Percentiles rank a stretch among this genome's conserved stretches.
Conservation (phyloP, 2,113 vertebrate genomes). For the Neopipo cinnamomea region DNA sequence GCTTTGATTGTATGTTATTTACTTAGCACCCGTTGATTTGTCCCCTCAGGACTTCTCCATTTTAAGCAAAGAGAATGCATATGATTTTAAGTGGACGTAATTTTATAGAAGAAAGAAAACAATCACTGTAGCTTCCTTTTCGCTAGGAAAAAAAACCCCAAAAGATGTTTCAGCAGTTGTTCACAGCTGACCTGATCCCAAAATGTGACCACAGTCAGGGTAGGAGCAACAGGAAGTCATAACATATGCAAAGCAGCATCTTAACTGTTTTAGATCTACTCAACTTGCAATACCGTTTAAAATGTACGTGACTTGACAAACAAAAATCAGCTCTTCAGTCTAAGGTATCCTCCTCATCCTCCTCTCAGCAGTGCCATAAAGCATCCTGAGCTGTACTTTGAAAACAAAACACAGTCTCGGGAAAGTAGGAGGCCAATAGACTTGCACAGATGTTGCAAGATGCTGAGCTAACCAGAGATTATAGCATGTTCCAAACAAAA, state of each 20-base stretch:
- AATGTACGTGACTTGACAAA: not conserved
- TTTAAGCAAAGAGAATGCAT: constrained; percentile 17
- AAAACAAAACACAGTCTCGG: constrained; percentile 54
- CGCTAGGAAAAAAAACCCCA: not conserved
- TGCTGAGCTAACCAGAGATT: not conserved
- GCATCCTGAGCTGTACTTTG: not conserved
- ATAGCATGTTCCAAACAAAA: not conserved
- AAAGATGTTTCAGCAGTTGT: not conserved
- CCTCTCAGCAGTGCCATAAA: not conserved
- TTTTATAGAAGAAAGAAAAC: constrained; percentile 37
- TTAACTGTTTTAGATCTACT: not conserved
- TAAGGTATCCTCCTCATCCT: not conserved
- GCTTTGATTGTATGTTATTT: constrained; percentile 57
- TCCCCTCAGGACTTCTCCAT: not conserved
- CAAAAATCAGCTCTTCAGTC: not conserved
- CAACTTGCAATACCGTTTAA: not conserved
- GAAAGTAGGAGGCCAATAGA: not conserved
- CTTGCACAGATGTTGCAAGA: not conserved
- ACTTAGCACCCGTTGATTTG: constrained; percentile 38
- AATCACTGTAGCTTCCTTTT: not conserved
- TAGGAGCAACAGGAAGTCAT: not conserved
- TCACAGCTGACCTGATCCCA: not conserved
- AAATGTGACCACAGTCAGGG: not conserved
- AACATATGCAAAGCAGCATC: not conserved
- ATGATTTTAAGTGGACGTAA: constrained; percentile 10